phyloP scores from a whole-genome alignment of 2,797 vertebrate species.

The Sciaenops ocellatus region DNA sequence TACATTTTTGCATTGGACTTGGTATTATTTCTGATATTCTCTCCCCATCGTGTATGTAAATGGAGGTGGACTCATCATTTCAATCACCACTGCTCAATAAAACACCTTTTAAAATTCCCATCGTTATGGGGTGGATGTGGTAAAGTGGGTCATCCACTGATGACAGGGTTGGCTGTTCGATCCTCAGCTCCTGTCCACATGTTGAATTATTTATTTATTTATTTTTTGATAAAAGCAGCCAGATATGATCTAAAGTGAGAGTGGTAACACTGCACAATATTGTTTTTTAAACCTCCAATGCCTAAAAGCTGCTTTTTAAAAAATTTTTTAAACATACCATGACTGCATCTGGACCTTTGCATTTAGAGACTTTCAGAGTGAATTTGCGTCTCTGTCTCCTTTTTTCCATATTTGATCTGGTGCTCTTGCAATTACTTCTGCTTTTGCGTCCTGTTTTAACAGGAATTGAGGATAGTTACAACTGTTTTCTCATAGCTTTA shows the following conservation, averaged over 20 bases:
- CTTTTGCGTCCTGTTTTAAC: not conserved
- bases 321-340: not conserved
- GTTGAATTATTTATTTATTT: too few relatives aligned
- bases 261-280: not conserved
- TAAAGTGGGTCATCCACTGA: too few relatives aligned
- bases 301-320: too few relatives aligned
- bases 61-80: not conserved
- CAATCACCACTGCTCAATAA: not conserved
- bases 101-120: not conserved
- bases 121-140: not conserved
- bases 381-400: not conserved
- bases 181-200: too few relatives aligned
- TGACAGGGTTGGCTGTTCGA: not conserved
- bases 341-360: not conserved
- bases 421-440: not conserved
- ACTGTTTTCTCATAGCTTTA: not conserved
- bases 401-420: not conserved
- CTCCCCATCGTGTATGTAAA: not conserved
- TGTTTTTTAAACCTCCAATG: not conserved
- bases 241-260: not conserved
- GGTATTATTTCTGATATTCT: not conserved
- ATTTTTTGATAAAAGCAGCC: too few relatives aligned
- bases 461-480: not conserved
- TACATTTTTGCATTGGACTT: too few relatives aligned
- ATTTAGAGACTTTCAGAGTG: not conserved